Base-by-base conservation (phyloP, 2,113 vertebrate species). In the Stegastes partitus region DNA sequence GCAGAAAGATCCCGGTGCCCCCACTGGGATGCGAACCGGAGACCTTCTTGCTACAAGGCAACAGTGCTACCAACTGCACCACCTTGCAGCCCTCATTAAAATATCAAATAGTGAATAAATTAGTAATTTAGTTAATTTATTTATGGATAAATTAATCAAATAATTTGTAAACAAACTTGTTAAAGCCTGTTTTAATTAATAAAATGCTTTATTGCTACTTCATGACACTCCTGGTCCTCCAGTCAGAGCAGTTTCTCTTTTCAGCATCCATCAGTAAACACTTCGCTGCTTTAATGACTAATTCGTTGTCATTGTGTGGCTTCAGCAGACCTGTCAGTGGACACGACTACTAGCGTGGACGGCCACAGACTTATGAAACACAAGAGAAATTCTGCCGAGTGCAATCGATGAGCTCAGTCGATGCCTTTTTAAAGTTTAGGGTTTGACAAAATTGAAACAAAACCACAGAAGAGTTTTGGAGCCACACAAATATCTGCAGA, bases 401-500 rank as follows among this genome's bases (percentile, higher is more conserved):
- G 11, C 39, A 34, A 31, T 58, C 34, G 19, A 23, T 59, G 23
- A 4, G 37, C 51, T 49, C 9, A 45, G 44, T 19, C 55, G 34
- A 2, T 12, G 1, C 7, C 12, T 22, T 21, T 62, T 44, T 21
- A 21, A 42, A 42, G 23, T 57, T 21, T 50, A 66, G 2, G 5
- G 10, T 71, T 75, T 51, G 16, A 25, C 4, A 59, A 58, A 70
- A 11, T 37, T 19, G 0, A 23, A 51, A 44, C 37, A 37, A 65
- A 37, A 50, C 53, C 6, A 23, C 45, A 22, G 9, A 19, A n/a
- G 11, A 72, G 53, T 25, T 72, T 74, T 39, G 16, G 9, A 49
- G 56, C 28, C 28, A 71, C 58, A 53, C 39, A 83, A 78, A 34
- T 50, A 26, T 74, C 64, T 57, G 72, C 42, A 51, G 67, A 77